Percentiles rank a stretch among this genome's conserved stretches.
Evolutionary conservation across 2,113 vertebrate species (phyloP).

Genomic region (Mustela nigripes): DNA sequence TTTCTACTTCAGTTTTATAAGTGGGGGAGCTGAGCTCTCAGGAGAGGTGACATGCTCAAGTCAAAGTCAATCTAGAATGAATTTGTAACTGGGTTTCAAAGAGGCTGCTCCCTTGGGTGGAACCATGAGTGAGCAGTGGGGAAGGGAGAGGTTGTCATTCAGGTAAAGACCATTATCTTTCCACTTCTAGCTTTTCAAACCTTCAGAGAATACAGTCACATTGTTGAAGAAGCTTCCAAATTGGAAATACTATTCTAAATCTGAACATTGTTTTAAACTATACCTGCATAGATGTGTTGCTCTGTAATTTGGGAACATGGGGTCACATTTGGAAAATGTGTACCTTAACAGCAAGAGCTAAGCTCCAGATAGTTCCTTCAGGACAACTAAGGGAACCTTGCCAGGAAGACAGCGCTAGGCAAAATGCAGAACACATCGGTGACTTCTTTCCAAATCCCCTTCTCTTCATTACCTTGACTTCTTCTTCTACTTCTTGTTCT

Average conservation of each 20-base stretch:
- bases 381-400: no score
- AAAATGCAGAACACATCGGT: background rate
- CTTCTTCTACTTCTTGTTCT: background rate
- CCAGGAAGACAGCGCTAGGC: background rate
- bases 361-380: background rate
- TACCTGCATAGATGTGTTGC: background rate
- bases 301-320: background rate
- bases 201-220: background rate
- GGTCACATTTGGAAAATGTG: background rate
- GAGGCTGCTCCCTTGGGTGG: background rate
- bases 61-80: background rate
- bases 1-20: conserved; percentile 17
- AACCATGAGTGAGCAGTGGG: rapidly evolving
- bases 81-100: background rate
- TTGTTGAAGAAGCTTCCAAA: background rate
- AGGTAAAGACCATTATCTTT: background rate
- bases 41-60: background rate
- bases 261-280: background rate
- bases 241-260: background rate
- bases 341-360: background rate
- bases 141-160: background rate
- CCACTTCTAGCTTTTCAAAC: background rate
- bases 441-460: background rate
- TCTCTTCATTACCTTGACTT: background rate
- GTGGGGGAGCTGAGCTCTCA: background rate